These are phyloP conservation scores for Chymomyza amoena DNA, from an alignment of 2,888 invertebrate species.

Conservation along the genomic window DNA sequence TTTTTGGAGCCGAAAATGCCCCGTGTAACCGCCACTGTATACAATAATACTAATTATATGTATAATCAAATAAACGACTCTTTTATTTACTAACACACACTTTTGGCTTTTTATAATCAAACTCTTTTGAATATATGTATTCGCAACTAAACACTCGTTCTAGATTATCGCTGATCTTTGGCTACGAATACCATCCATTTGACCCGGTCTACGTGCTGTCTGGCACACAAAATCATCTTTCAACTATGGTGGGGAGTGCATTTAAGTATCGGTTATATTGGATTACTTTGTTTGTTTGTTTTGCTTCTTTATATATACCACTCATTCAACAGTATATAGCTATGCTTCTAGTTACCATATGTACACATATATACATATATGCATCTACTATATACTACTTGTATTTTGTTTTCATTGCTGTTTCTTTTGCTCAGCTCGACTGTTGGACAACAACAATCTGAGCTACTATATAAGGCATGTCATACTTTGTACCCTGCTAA, in stretches of 20 bases:
- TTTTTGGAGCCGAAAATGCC: too few species aligned
- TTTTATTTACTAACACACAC: too few species aligned
- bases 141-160: too few species aligned
- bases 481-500: too few species aligned
- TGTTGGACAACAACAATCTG: neutral
- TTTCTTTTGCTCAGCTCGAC: neutral
- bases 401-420: neutral
- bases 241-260: neutral
- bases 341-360: neutral
- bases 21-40: too few species aligned
- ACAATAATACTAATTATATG: too few species aligned
- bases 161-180: neutral
- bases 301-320: neutral
- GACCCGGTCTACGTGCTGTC: neutral
- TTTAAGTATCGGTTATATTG: neutral
- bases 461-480: too few species aligned
- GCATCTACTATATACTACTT: neutral
- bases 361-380: too few species aligned
- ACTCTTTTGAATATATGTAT: neutral
- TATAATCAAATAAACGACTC: too few species aligned
- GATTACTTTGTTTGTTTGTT: conserved; percentile 12
- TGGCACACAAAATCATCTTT: neutral
- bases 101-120: too few species aligned
- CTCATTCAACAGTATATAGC: neutral
- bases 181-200: too few species aligned